Base-by-base conservation (phyloP, 37 sponge, comb jelly and placozoan species). In the Trichoplax adhaerens region DNA sequence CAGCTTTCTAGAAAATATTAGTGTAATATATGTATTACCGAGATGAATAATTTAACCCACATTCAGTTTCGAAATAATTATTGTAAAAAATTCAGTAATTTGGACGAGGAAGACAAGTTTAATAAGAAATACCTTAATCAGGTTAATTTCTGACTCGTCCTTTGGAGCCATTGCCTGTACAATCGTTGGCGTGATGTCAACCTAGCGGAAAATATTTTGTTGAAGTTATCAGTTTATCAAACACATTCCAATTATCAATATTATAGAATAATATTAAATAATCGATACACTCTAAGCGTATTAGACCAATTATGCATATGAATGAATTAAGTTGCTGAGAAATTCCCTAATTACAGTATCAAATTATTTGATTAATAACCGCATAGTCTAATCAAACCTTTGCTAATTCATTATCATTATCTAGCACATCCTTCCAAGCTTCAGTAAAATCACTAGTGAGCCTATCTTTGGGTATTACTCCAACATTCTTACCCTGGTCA, bases 141-240 rank as follows among this genome's bases (percentile, higher is more conserved):
- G 48, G 1, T 52, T 76, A 58, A 95, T 10, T 67, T 95, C 96
- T 3, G 72, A 58, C 0, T 82, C 80, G 49, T 95, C 96, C 75
- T 95, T 95, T 56, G 77, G 70, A 8, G 96, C 76, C 2, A 90
- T 81, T 49, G 80, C 58, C 69, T 78, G 83, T 8, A 90, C 95
- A 77, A 89, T 86, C 50, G 78, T 85, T 64, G 77, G 68, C 66
- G 84, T 84, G 48, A 85, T 83, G 78, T 89, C 90, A 48, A 86
- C 80, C 83, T 87, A 65, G 60, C 5, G 7, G 58, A 1, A 65
- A 53, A 1, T 3, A 3, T 29, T 29, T 29, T 29, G 29, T 29
- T 29, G 29, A 29, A 29, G 29, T 29, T 29, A 29, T 29, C 29
- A 29, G 29, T 29, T 29, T 29, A 29, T 29, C 29, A 29, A 29